Base-by-base conservation (phyloP, 2,797 vertebrate genomes). In the Cheirogaleus major region DNA sequence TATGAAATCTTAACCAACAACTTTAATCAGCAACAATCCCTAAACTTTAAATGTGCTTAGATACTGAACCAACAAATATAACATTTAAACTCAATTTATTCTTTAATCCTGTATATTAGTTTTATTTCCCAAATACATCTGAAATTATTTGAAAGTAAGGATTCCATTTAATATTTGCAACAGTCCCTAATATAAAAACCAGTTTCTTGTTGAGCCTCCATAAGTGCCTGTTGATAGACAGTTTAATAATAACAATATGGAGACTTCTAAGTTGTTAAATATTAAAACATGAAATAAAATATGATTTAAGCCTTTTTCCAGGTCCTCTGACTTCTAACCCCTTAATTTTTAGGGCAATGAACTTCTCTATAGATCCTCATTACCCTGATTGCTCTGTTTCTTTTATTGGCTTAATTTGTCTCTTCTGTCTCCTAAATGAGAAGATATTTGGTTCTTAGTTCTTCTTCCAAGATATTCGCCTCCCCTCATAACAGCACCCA, bases 111-210 rank as follows among this genome's bases (percentile, higher is more conserved):
- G 12, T 30, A 84, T 7, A 90, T 52, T 63, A 55, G 23, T 95
- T 95, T 83, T 61, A 8, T 78, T 92, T 92, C 61, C 70, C 70
- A 95, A 89, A 82, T 69, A 78, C 15, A 82, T 61, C 43, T 70
- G 7, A 88, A 88, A 92, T 50, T 75, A n/a, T 92, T 73, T 61
- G 65, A 82, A 55, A 32, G 30, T 25, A 38, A 57, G 35, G 75
- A 59, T 52, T 38, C 30, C 35, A 90, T 7, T 43, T 59, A 81
- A 43, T 50, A 75, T 94, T 87, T 91, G 69, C 43, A 69, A 30
- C 22, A 82, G 43, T 59, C 18, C 32, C 41, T 86, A 93, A 30
- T 41, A 67, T 57, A 52, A 90, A 80, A 17, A 59, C 14, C 2
- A 10, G 55, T 57, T 90, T 81, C 75, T 69, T 69, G 18, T 6